Evolutionary conservation across 2,888 invertebrate genomes (phyloP).

Genomic region (Cosmia pyralina): DNA sequence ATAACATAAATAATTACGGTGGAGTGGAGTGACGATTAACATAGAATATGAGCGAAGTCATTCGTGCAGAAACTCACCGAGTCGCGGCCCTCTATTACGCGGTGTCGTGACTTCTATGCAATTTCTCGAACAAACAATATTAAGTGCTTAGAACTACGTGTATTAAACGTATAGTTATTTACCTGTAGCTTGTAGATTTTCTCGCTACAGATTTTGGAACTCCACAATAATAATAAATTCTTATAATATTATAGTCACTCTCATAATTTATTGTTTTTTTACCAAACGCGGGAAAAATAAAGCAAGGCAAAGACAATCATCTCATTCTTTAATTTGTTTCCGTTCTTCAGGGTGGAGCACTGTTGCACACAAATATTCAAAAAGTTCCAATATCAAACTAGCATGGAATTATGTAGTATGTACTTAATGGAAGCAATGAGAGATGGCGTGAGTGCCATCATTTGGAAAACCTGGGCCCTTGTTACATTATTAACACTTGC

Average conservation of each 20-base stretch:
- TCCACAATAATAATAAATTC: neutral
- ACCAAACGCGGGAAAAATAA: conserved; percentile 1
- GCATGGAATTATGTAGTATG: conserved; percentile 5
- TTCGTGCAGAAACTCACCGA: conserved; percentile 67
- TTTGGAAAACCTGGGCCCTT: conserved; percentile 70
- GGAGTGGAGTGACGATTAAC: conserved; percentile 57
- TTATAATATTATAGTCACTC: neutral
- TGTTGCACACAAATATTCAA: neutral
- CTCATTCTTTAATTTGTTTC: no score
- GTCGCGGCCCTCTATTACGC: conserved; percentile 39
- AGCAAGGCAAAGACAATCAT: neutral
- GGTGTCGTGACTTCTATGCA: conserved; percentile 61
- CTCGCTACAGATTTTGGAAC: neutral
- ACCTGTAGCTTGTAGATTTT: neutral
- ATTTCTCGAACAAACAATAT: conserved; percentile 50
- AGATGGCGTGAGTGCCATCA: conserved; percentile 79
- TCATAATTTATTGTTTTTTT: neutral
- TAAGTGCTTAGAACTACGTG: conserved; percentile 25
- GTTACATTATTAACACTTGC: conserved; percentile 55
- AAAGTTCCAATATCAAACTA: neutral
- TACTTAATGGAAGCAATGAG: neutral
- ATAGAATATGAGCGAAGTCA: conserved; percentile 64
- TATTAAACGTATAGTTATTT: conserved; percentile 12
- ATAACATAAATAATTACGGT: conserved; percentile 43
- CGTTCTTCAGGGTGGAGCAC: neutral